These are phyloP conservation scores for Rotaria socialis DNA, from an alignment of 2,888 invertebrate species.

Conservation along the genomic window DNA sequence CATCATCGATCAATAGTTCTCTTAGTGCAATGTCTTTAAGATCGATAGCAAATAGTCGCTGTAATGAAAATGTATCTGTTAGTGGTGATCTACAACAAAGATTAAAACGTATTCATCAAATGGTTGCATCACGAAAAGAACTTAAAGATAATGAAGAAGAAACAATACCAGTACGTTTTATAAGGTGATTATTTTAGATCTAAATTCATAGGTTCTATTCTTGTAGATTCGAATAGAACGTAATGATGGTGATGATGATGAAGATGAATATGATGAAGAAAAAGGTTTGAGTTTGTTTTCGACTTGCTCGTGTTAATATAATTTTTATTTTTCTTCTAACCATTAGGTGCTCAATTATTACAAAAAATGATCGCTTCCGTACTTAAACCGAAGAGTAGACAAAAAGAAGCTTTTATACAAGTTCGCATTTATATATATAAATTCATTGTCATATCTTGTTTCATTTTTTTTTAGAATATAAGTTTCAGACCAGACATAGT, in stretches of 20 bases:
- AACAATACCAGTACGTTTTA: neutral
- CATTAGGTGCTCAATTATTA: constrained; percentile 3
- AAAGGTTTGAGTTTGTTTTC: neutral
- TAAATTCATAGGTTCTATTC: neutral
- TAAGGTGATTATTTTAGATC: neutral
- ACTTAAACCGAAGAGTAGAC: constrained; percentile 21
- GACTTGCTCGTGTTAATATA: neutral
- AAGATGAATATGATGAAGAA: constrained; percentile 31
- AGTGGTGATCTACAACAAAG: constrained; percentile 9
- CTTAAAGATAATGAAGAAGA: constrained; percentile 8
- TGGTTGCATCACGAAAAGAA: neutral
- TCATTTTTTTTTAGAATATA: neutral
- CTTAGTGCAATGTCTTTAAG: constrained; percentile 10
- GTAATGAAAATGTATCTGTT: neutral
- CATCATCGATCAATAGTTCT: constrained; percentile 6
- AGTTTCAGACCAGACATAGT: neutral
- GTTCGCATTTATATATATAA: neutral
- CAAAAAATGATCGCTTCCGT: constrained; percentile 24
- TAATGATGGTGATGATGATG: neutral
- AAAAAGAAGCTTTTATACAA: constrained; percentile 25
- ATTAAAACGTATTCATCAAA: constrained; percentile 10
- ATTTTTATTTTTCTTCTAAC: neutral
- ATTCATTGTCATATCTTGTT: neutral
- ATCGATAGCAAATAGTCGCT: neutral
- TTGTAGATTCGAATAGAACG: neutral